phyloP scores from a whole-genome alignment of 53 echinoderm and acorn worm species.

The Astropecten irregularis region DNA sequence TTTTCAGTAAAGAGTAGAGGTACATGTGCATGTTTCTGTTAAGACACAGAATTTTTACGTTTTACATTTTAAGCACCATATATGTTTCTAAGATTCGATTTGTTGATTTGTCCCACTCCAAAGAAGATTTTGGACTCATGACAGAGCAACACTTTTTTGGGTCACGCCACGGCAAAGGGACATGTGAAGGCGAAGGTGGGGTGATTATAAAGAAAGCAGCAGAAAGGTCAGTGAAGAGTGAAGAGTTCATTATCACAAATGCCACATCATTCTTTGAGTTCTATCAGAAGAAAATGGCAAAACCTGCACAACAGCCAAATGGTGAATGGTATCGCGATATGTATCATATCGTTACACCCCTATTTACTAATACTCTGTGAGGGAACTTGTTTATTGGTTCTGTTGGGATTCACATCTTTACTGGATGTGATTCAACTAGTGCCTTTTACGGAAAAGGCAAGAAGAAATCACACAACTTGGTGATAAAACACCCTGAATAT shows the following conservation, averaged over 20 bases:
- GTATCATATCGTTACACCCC: too few species aligned
- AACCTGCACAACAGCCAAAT: conserved; percentile 11
- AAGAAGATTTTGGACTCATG: not conserved
- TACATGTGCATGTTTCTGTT: too few species aligned
- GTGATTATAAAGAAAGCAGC: conserved; percentile 32
- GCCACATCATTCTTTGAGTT: conserved; percentile 46
- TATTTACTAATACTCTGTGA: too few species aligned
- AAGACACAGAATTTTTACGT: too few species aligned
- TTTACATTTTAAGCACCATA: too few species aligned
- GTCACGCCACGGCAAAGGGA: conserved; percentile 49
- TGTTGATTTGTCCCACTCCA: conserved; percentile 9
- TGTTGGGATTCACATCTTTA: too few species aligned
- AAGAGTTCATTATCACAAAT: conserved; percentile 34
- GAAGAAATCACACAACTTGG: too few species aligned
- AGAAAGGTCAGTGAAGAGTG: conserved; percentile 33
- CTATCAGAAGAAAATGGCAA: conserved; percentile 49
- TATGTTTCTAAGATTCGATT: conserved; percentile 33
- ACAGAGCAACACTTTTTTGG: conserved; percentile 27
- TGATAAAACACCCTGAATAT: too few species aligned
- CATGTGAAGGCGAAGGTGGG: conserved; percentile 59
- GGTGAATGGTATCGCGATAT: conserved; percentile 18
- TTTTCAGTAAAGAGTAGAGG: too few species aligned
- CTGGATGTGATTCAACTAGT: too few species aligned
- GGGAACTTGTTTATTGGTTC: too few species aligned
- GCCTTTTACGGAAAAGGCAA: too few species aligned